Evolutionary conservation across 2,797 vertebrate species (phyloP).

Genomic region (Enoplosus armatus): DNA sequence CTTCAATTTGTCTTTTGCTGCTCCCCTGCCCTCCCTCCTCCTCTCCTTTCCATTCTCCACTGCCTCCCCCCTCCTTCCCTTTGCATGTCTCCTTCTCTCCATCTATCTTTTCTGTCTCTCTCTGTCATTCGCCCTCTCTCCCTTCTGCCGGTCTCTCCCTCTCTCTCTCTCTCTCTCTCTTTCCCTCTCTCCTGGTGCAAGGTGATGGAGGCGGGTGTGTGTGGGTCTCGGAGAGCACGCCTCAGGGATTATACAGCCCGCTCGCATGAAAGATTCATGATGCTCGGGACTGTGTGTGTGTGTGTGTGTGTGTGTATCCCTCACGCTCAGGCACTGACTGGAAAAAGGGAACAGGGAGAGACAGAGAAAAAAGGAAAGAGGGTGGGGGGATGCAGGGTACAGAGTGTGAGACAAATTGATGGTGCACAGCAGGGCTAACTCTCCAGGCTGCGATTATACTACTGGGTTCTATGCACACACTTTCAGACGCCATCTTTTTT

Average conservation of each 20-base stretch:
- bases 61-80: conserved; percentile 18
- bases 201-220: conserved; percentile 82
- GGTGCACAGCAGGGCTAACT: conserved; percentile 73
- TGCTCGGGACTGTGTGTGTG: conserved; percentile 64
- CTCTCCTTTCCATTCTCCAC: conserved; percentile 19
- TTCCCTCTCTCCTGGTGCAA: conserved; percentile 69
- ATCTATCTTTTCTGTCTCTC: conserved; percentile 67
- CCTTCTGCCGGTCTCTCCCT: conserved; percentile 18
- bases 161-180: conserved; percentile 43
- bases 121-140: conserved; percentile 41
- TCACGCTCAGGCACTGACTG: conserved; percentile 71
- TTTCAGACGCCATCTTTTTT: conserved; percentile 58
- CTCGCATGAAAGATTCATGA: conserved; percentile 90
- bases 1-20: conserved; percentile 78
- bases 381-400: conserved; percentile 60
- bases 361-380: conserved; percentile 57
- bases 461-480: conserved; percentile 53
- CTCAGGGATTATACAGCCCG: conserved; percentile 88
- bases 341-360: conserved; percentile 77
- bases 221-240: conserved; percentile 83
- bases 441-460: conserved; percentile 73
- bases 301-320: conserved; percentile 56
- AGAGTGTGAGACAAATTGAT: conserved; percentile 81
- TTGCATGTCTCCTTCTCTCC: conserved; percentile 56
- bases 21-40: conserved; percentile 35